Conservation (phyloP, 1,140 invertebrate species). For the Drosophila takahashii region DNA sequence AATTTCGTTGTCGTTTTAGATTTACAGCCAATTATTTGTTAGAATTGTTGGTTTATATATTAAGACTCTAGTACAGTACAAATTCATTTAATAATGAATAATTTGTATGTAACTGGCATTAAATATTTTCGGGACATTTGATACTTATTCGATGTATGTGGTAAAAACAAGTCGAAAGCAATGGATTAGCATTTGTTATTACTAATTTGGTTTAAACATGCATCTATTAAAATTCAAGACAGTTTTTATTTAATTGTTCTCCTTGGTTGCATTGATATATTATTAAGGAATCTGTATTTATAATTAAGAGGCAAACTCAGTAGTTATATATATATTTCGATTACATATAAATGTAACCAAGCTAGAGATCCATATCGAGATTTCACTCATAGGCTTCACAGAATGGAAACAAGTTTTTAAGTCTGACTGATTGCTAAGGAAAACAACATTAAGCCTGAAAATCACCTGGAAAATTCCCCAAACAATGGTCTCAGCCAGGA, state of each 20-base stretch:
- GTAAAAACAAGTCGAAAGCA: no score
- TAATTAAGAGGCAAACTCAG: no score
- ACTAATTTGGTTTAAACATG: no score
- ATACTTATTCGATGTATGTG: no score
- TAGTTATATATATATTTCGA: background rate
- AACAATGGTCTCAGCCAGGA: slow-evolving; percentile 1
- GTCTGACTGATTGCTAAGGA: background rate
- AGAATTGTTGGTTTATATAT: background rate
- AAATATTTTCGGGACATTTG: background rate
- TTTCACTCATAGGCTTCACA: background rate
- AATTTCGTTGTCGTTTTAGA: slow-evolving; percentile 19
- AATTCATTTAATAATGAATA: no score
- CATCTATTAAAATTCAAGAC: no score
- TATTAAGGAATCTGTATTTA: no score
- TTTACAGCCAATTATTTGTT: slow-evolving; percentile 11
- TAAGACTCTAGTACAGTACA: background rate
- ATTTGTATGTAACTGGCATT: background rate
- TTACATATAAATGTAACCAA: background rate
- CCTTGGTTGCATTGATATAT: no score
- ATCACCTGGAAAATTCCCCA: slow-evolving; percentile 2
- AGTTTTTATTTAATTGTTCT: no score
- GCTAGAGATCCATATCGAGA: background rate
- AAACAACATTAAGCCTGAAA: background rate
- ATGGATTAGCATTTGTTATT: no score
- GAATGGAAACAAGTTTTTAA: background rate